A percentile compares a stretch with the other conserved stretches of the same genome.
These are phyloP conservation scores for Heterochromis multidens DNA, from an alignment of 2,113 vertebrate genomes.

Conservation along the genomic window DNA sequence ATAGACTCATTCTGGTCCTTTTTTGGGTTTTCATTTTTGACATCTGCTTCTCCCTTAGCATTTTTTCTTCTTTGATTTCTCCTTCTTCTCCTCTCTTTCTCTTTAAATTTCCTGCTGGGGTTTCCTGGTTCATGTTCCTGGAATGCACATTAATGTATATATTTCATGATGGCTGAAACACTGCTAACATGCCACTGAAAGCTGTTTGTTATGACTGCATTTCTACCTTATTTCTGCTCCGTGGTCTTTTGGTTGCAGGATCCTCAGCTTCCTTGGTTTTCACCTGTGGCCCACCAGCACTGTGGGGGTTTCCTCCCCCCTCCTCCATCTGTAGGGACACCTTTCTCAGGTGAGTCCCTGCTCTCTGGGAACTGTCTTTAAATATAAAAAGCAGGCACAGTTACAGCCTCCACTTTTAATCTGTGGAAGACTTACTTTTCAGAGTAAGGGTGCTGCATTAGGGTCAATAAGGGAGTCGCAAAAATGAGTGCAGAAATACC, in stretches of 20 bases:
- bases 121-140: not conserved
- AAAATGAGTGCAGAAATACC: not conserved
- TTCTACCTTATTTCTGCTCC: conserved; percentile 10
- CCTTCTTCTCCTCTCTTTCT: conserved; percentile 18
- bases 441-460: not conserved
- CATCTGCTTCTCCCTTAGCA: not conserved
- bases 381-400: not conserved
- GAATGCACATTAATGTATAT: not conserved
- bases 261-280: not conserved
- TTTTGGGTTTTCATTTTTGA: not conserved
- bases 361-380: not conserved
- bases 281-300: not conserved
- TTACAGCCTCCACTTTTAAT: not conserved
- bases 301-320: not conserved
- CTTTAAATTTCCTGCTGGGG: not conserved
- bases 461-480: fast-evolving
- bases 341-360: not conserved
- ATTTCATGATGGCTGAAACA: not conserved
- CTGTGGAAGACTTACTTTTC: not conserved
- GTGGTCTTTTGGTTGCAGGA: not conserved
- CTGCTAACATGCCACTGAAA: not conserved
- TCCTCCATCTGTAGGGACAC: conserved; percentile 29
- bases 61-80: conserved; percentile 11
- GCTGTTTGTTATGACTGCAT: not conserved
- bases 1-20: not conserved